Evolutionary conservation across 2,797 vertebrate genomes (phyloP), one percentile per base, ranked within the genome.

Genomic region (Gobionotothen gibberifrons): DNA sequence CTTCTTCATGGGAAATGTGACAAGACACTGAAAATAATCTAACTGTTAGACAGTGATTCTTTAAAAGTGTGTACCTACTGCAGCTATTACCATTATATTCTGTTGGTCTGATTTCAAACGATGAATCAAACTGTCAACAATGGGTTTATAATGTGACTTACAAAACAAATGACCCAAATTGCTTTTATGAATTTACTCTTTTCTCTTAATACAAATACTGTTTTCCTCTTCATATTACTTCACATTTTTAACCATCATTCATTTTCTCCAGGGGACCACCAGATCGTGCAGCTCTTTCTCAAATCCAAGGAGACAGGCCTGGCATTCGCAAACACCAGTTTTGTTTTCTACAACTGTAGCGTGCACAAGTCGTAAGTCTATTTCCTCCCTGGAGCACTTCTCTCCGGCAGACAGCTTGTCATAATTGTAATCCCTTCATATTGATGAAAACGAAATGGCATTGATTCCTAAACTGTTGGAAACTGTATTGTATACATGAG

Each of bases 331-430:
- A 99, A 98, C 78, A 99, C 98, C 85, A 98, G 95, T 89, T 99
- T 99, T 42, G 97, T 99, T 84, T 99, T 99, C 94, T 99, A 99
- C 95, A 99, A 99, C 91, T 99, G 98, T 89, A 99, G 98, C 0
- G 98, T 99, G 72, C 98, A 99, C 87, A 97, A 96, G 59, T 99
- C 98, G 98, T 99, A 94, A 89, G 97, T 95, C 59, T 29, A 9
- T 6, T 2, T 64, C 15, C 9, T 44, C 48, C 39, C 17, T 9
- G 16, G 40, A 62, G 17, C 58, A 15, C 26, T 70, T 47, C 21
- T 53, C 21, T 53, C 4, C 12, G 26, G 51, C 40, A 58, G 19
- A 59, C 52, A 39, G 8, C 29, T 68, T 71, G 49, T 70, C n/a
- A 48, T 32, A 15, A 36, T 53, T 47, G 10, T 19, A 13, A 62